phyloP scores from a whole-genome alignment of 2,113 vertebrate genomes.

The Aegypius monachus region DNA sequence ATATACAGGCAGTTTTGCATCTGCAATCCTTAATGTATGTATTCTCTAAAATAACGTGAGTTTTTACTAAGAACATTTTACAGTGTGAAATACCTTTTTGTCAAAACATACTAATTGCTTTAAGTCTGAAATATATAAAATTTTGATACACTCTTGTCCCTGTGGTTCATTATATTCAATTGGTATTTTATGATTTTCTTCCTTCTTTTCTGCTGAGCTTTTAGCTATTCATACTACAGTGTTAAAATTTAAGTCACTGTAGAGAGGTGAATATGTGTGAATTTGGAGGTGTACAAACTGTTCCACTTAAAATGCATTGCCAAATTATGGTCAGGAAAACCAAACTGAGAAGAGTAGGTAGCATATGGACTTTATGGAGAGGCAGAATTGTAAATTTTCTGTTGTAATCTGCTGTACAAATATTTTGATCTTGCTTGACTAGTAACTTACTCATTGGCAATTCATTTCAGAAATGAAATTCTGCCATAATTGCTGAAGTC shows the following conservation, averaged over 20 bases:
- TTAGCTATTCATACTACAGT: neutral
- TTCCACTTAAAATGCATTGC: neutral
- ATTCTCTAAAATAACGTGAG: neutral
- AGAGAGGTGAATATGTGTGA: neutral
- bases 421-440: constrained; percentile 11
- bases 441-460: neutral
- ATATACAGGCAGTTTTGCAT: neutral
- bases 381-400: neutral
- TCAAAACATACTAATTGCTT: neutral
- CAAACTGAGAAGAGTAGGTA: neutral
- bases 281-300: neutral
- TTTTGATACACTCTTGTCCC: neutral
- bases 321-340: neutral
- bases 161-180: neutral
- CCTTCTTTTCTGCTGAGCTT: neutral
- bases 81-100: neutral
- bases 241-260: neutral
- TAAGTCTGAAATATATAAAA: neutral
- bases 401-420: neutral
- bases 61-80: neutral
- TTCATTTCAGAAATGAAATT: neutral
- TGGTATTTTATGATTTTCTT: neutral
- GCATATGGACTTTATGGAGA: neutral
- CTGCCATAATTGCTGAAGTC: neutral
- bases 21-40: neutral